Evolutionary conservation across 2,888 invertebrate genomes (phyloP).

Genomic region (Rotaria socialis): DNA sequence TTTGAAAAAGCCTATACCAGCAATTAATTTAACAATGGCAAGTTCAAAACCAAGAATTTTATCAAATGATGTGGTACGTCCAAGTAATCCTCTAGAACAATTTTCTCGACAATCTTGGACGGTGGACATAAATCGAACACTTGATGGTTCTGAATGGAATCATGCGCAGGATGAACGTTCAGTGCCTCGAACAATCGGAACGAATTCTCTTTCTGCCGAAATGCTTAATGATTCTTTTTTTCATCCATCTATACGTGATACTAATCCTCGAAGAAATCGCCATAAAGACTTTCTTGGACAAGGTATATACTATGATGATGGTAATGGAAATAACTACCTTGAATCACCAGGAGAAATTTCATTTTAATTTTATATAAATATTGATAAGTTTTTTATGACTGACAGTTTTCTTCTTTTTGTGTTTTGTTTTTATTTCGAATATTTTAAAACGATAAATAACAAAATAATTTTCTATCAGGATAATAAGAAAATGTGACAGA

Average conservation of each 20-base stretch:
- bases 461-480: too few relatives aligned
- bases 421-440: too few relatives aligned
- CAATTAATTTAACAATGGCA: background rate
- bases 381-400: background rate
- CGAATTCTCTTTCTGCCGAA: background rate
- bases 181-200: too few relatives aligned
- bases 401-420: too few relatives aligned
- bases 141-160: background rate
- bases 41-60: background rate
- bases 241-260: background rate
- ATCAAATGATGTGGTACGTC: background rate
- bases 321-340: background rate
- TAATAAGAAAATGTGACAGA: too few relatives aligned
- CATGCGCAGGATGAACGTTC: background rate
- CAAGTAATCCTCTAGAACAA: background rate
- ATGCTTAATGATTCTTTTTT: background rate
- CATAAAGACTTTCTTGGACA: background rate
- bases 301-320: background rate
- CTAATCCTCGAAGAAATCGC: background rate
- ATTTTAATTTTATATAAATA: background rate
- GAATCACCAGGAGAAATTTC: background rate
- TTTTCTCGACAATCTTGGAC: background rate
- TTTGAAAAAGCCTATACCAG: background rate
- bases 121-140: background rate
- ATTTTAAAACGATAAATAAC: too few relatives aligned